Percentiles rank a stretch among this genome's conserved stretches.
These are phyloP conservation scores for Acleris literana DNA, from an alignment of 2,888 invertebrate genomes.

Conservation along the genomic window DNA sequence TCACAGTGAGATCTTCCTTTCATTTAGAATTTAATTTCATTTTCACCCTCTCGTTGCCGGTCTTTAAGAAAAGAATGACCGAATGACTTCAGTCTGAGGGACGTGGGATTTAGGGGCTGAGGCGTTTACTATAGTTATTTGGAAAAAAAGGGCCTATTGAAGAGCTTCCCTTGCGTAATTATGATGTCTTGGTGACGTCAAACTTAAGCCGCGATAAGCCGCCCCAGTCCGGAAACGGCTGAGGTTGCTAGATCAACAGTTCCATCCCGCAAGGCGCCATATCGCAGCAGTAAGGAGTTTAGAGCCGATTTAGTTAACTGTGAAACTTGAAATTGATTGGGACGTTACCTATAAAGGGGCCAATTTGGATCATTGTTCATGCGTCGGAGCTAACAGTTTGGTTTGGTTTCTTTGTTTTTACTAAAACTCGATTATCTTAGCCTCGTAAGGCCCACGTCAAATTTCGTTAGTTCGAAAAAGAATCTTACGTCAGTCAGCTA, in stretches of 20 bases:
- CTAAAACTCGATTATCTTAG: too few species aligned
- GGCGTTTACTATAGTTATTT: constrained; percentile 53
- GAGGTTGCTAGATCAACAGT: constrained; percentile 10
- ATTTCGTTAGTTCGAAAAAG: too few species aligned
- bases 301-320: too few species aligned
- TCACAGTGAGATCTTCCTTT: constrained; percentile 73
- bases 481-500: too few species aligned
- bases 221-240: background rate
- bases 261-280: background rate
- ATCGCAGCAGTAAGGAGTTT: background rate
- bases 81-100: constrained; percentile 66
- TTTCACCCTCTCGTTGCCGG: constrained; percentile 71
- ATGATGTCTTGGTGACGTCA: constrained; percentile 37
- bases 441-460: too few species aligned
- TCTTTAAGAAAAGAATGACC: constrained; percentile 78
- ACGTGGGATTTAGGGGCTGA: constrained; percentile 60
- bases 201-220: constrained; percentile 23
- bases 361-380: too few species aligned
- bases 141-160: constrained; percentile 31
- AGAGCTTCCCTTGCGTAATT: constrained; percentile 33
- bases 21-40: constrained; percentile 82
- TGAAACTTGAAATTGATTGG: too few species aligned
- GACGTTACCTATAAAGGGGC: too few species aligned
- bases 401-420: too few species aligned
- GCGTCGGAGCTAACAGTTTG: too few species aligned